Percentiles rank a stretch among this genome's conserved stretches.
Conservation (phyloP, 2,113 vertebrate species). For the Channa argus region DNA sequence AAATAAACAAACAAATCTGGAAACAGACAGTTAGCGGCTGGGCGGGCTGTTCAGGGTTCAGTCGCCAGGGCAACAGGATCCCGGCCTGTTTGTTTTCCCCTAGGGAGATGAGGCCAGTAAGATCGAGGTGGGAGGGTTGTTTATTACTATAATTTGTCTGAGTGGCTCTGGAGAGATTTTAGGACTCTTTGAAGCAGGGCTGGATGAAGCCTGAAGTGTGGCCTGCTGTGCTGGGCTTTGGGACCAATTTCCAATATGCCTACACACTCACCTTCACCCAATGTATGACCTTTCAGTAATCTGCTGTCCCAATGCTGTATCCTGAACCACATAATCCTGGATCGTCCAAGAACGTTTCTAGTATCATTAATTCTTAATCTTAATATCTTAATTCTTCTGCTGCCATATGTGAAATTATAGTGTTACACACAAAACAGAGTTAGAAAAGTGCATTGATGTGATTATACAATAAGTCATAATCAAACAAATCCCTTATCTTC, state of each 20-base stretch:
- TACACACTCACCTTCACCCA: slow-evolving; percentile 19
- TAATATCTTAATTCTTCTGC: no score
- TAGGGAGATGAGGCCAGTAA: slow-evolving; percentile 57
- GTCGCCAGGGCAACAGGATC: slow-evolving; percentile 69
- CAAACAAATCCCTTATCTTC: no score
- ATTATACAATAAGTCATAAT: no score
- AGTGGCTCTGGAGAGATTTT: slow-evolving; percentile 77
- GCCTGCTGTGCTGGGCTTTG: slow-evolving; percentile 70
- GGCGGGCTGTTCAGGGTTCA: slow-evolving; percentile 72
- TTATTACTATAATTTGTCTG: slow-evolving; percentile 83
- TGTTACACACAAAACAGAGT: not conserved
- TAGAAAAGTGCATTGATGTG: no score
- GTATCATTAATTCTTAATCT: slow-evolving; percentile 1
- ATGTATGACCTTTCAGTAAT: slow-evolving; percentile 47
- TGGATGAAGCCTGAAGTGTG: slow-evolving; percentile 75
- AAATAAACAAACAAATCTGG: slow-evolving; percentile 79
- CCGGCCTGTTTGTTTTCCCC: slow-evolving; percentile 68
- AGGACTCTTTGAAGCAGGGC: slow-evolving; percentile 71
- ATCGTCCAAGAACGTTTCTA: slow-evolving; percentile 31
- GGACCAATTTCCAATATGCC: slow-evolving; percentile 66
- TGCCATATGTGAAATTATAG: not conserved
- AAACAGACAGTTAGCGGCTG: slow-evolving; percentile 70
- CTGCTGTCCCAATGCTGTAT: slow-evolving; percentile 51
- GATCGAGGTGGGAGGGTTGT: slow-evolving; percentile 51
- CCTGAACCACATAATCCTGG: slow-evolving; percentile 42